These are phyloP conservation scores for Sinodicranocentrus sp. DNA, from an alignment of 2,888 invertebrate genomes.

Conservation along the genomic window DNA sequence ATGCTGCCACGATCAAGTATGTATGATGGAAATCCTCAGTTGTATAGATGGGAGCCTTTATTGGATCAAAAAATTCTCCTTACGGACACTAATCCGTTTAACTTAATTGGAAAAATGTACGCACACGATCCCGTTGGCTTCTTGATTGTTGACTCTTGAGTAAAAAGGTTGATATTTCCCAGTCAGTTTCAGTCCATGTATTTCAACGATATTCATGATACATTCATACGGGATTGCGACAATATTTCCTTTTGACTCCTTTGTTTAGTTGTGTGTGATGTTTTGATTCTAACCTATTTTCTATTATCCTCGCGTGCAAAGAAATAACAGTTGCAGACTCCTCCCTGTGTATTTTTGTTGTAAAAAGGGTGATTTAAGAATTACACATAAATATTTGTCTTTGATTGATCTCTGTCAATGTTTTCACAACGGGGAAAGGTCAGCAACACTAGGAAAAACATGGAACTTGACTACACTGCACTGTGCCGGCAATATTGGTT, in stretches of 20 bases:
- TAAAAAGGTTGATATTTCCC: slow-evolving; percentile 20
- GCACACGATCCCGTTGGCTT: too few relatives aligned
- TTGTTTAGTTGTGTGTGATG: slow-evolving; percentile 42
- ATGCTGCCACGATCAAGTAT: too few relatives aligned
- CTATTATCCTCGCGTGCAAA: slow-evolving; percentile 2
- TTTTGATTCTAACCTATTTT: slow-evolving; percentile 31
- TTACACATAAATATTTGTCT: slow-evolving; percentile 63
- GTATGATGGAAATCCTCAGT: too few relatives aligned
- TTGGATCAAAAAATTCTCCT: too few relatives aligned
- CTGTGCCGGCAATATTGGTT: background rate
- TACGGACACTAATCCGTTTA: too few relatives aligned
- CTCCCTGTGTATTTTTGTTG: background rate
- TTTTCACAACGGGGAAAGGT: slow-evolving; percentile 64
- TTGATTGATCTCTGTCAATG: slow-evolving; percentile 68
- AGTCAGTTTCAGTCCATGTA: too few relatives aligned
- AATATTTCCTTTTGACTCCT: background rate
- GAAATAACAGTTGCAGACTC: slow-evolving; percentile 13
- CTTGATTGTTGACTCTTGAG: slow-evolving; percentile 48
- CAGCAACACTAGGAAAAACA: slow-evolving; percentile 31
- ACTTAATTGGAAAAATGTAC: too few relatives aligned
- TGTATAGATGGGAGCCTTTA: too few relatives aligned
- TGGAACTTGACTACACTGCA: background rate
- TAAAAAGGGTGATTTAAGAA: slow-evolving; percentile 35
- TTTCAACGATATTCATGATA: too few relatives aligned
- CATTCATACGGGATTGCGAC: too few relatives aligned